Base-by-base conservation (phyloP, 2,113 vertebrate genomes). In the Colius striatus region DNA sequence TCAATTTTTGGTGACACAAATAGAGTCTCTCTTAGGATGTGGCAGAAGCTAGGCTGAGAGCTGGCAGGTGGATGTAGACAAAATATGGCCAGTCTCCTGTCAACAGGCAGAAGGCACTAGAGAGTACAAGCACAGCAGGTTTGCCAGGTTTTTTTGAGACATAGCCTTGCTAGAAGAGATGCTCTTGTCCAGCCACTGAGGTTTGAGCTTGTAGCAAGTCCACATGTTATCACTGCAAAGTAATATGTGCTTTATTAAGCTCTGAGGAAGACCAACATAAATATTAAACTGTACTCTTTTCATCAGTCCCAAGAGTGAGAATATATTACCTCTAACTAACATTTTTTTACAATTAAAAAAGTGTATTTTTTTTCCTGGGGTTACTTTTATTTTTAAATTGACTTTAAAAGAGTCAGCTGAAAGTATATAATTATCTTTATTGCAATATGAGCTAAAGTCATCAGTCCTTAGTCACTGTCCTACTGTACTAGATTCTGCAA, bases 1-100 rank as follows among this genome's bases (percentile, higher is more conserved):
- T 94, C 54, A 6, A 9, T 95, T 95, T 94, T 45, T 72, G 51
- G 47, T 57, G 22, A 89, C 66, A 41, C 47, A 92, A 94, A 96
- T 88, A 94, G 91, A 85, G 76, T 68, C 19, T 78, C 13, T 57
- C 34, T 51, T 90, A 68, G 55, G 70, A 84, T 93, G 84, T 70
- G 67, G 58, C 53, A 84, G 58, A 61, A 92, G 16, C 32, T 30
- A 72, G 38, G 20, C 60, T 58, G 0, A 1, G 48, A 91, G 62
- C 51, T 86, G 63, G 26, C 10, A 3, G 19, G 43, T 10, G 8
- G 30, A 48, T 87, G 43, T 32, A 82, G 60, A 43, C 47, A 32
- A 76, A 96, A 75, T 12, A 58, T 0, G 23, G 19, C 19, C 87
- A 75, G 18, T 27, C 32, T 75, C 50, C 50, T 89, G 76, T 53